phyloP scores from a whole-genome alignment of 2,888 invertebrate genomes.

The Hemithea aestivaria region DNA sequence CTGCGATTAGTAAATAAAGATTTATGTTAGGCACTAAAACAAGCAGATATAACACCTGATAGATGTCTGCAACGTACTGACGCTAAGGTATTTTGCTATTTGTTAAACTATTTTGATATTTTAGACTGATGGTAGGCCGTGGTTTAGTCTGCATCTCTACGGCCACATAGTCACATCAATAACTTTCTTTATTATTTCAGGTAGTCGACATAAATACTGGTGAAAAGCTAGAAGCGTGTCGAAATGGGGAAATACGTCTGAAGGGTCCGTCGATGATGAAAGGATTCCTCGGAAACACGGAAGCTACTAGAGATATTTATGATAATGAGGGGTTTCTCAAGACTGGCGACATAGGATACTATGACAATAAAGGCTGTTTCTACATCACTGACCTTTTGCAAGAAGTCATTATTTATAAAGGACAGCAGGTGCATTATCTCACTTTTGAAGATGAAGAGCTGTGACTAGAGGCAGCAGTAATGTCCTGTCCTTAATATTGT shows the following conservation, averaged over 20 bases:
- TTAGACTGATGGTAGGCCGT: too few species aligned
- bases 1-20: too few species aligned
- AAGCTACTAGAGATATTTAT: constrained; percentile 40
- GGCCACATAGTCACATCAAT: too few species aligned
- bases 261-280: constrained; percentile 54
- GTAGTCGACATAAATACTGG: constrained; percentile 56
- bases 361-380: constrained; percentile 51
- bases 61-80: too few species aligned
- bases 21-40: too few species aligned
- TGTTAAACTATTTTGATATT: too few species aligned
- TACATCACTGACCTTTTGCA: constrained; percentile 57
- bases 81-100: too few species aligned
- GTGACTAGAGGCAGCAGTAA: too few species aligned
- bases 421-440: constrained; percentile 65
- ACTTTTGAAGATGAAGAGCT: too few species aligned
- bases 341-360: constrained; percentile 58
- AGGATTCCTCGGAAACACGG: constrained; percentile 46
- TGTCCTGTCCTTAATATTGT: too few species aligned
- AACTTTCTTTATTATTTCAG: constrained; percentile 30
- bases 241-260: constrained; percentile 53
- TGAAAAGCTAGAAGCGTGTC: constrained; percentile 40
- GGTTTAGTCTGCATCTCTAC: too few species aligned
- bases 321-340: constrained; percentile 52
- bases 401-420: constrained; percentile 60
- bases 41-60: too few species aligned